Evolutionary conservation across 2,888 invertebrate species (phyloP).

Genomic region (Macrophya annulata): DNA sequence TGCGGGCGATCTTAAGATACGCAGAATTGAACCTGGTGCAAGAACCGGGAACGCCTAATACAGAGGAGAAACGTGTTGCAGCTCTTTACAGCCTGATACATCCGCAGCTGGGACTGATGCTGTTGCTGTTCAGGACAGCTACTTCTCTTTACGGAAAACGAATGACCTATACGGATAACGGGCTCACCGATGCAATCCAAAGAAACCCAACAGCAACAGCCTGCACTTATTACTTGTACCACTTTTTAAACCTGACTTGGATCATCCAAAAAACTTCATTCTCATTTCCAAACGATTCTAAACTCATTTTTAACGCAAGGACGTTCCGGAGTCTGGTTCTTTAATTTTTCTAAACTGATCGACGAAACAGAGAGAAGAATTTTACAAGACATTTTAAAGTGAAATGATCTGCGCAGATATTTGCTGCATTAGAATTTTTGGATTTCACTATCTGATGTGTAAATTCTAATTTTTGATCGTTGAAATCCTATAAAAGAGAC

Average conservation of each 20-base stretch:
- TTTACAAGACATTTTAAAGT: no score
- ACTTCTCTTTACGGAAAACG: slow-evolving; percentile 49
- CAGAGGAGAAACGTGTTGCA: slow-evolving; percentile 64
- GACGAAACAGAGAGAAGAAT: no score
- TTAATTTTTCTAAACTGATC: not conserved
- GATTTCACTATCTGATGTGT: not conserved
- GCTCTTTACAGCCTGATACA: not conserved
- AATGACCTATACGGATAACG: slow-evolving; percentile 72
- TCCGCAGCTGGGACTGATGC: slow-evolving; percentile 39
- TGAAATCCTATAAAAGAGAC: not conserved
- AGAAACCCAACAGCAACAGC: not conserved
- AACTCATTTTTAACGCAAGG: slow-evolving; percentile 16
- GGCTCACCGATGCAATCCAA: slow-evolving; percentile 63
- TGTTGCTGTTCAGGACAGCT: slow-evolving; percentile 19
- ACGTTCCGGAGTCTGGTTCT: not conserved
- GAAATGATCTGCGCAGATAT: no score
- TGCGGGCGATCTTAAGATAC: slow-evolving; percentile 63
- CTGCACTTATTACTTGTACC: slow-evolving; percentile 4
- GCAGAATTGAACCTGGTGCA: slow-evolving; percentile 69
- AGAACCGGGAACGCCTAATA: slow-evolving; percentile 77
- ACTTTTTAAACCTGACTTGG: not conserved
- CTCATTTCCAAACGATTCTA: not conserved
- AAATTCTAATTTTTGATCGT: not conserved
- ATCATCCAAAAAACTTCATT: not conserved
- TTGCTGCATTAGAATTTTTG: not conserved